Evolutionary conservation across 2,888 invertebrate genomes (phyloP).

Genomic region (Sesia bembeciformis): DNA sequence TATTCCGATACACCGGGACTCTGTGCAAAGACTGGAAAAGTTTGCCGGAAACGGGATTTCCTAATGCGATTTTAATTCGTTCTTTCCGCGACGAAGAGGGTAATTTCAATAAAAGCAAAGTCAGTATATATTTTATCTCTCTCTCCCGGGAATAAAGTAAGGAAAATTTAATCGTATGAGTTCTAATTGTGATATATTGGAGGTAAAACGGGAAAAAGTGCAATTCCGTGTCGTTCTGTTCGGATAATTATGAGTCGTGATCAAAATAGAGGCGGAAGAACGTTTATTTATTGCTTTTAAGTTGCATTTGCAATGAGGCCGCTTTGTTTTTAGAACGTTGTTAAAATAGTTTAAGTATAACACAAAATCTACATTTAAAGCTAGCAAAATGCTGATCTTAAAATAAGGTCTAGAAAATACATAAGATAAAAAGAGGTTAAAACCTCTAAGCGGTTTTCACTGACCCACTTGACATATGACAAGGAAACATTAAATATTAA

Average conservation of each 20-base stretch:
- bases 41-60: constrained; percentile 68
- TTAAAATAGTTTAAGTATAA: too few relatives aligned
- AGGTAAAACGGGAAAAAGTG: constrained; percentile 15
- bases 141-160: constrained; percentile 20
- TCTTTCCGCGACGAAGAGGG: constrained; percentile 62
- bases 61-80: constrained; percentile 74
- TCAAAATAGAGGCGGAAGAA: neutral
- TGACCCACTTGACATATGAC: too few relatives aligned
- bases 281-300: too few relatives aligned
- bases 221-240: constrained; percentile 13
- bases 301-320: too few relatives aligned
- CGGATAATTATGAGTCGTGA: neutral
- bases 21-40: constrained; percentile 65
- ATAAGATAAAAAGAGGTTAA: too few relatives aligned
- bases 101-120: constrained; percentile 65
- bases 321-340: too few relatives aligned
- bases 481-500: too few relatives aligned
- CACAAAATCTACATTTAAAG: too few relatives aligned
- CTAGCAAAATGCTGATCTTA: too few relatives aligned
- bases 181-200: constrained; percentile 18
- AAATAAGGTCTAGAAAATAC: too few relatives aligned
- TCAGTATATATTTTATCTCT: constrained; percentile 42
- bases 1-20: constrained; percentile 70
- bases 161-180: constrained; percentile 12
- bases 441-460: too few relatives aligned